Evolutionary conservation across 2,888 invertebrate genomes (phyloP), one percentile per base, ranked within the genome.

Genomic region (Meloe dianella): DNA sequence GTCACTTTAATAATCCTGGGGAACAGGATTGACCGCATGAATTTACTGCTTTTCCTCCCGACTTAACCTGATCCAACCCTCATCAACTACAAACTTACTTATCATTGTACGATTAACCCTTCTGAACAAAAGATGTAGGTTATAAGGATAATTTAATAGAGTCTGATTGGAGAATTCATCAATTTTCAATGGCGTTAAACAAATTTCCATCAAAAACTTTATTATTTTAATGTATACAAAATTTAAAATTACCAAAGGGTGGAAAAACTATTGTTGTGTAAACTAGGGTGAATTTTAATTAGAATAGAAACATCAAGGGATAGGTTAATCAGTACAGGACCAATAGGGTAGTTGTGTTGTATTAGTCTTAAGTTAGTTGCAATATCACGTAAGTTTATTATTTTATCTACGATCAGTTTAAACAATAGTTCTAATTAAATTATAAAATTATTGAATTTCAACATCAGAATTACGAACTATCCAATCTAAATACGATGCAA

Each of bases 401-500:
- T 35, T 14, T 35, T 35, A 35, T 47, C 20, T 20, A 8, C 17
- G n/a, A 17, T 6, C n/a, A 41, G n/a, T 20, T 47, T 47, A 10
- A 47, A 47, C 20, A 47, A 47, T 47, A 20, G 9, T 47, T 17
- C 3, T 9, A 47, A 47, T 47, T 8, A 1, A 17, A n/a, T n/a
- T n/a, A n/a, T n/a, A 22, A 47, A 9, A 9, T 22, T 20, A 47
- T 10, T 20, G 2, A 51, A 71, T 65, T 32, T 64, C 29, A 20
- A 74, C 74, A 68, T 77, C 78, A 38, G 76, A 74, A 64, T 78
- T 66, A 24, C 64, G 58, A 51, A 69, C 57, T 24, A 78, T 77
- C 78, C 78, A 78, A 41, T 73, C 73, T 30, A 77, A 63, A 68
- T 69, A 76, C 27, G 63, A 60, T 2, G 57, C 71, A 32, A 77